Conservation (phyloP, 2,888 invertebrate genomes). For the Trachelus iudaicus region DNA sequence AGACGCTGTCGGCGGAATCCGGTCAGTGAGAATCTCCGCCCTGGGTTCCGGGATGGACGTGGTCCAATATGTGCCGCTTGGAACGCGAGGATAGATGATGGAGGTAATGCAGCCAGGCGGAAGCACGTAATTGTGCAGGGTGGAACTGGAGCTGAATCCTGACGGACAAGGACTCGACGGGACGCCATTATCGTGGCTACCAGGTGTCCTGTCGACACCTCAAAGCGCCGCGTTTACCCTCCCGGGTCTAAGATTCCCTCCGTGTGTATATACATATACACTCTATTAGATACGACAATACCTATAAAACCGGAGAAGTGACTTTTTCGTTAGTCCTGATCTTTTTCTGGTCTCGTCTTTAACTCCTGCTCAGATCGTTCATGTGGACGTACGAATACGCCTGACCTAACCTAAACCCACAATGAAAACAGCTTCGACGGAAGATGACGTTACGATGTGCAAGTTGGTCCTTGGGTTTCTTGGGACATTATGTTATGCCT, state of each 20-base stretch:
- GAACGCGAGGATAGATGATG: not conserved
- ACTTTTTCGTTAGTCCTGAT: not conserved
- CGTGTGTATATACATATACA: not conserved
- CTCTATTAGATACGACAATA: not conserved
- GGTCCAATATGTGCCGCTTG: not conserved
- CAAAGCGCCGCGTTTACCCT: constrained; percentile 35
- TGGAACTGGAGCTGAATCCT: constrained; percentile 33
- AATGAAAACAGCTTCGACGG: constrained; percentile 20
- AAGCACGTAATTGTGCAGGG: constrained; percentile 48
- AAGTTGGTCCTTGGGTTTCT: constrained; percentile 4
- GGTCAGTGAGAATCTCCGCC: not conserved
- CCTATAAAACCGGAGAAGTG: not conserved
- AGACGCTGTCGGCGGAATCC: not conserved
- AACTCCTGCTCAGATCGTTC: not conserved
- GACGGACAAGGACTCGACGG: constrained; percentile 36
- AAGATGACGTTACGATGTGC: constrained; percentile 17
- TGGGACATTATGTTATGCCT: not conserved
- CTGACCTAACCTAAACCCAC: not conserved
- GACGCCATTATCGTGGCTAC: constrained; percentile 44
- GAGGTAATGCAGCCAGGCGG: constrained; percentile 40
- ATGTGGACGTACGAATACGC: not conserved
- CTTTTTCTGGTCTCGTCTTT: not conserved
- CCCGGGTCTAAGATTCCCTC: not conserved
- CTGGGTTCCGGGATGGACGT: not conserved
- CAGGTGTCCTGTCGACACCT: constrained; percentile 61